Evolutionary conservation across 2,797 vertebrate species (phyloP), one percentile per base, ranked within the genome.

Genomic region (Melanitta fusca): DNA sequence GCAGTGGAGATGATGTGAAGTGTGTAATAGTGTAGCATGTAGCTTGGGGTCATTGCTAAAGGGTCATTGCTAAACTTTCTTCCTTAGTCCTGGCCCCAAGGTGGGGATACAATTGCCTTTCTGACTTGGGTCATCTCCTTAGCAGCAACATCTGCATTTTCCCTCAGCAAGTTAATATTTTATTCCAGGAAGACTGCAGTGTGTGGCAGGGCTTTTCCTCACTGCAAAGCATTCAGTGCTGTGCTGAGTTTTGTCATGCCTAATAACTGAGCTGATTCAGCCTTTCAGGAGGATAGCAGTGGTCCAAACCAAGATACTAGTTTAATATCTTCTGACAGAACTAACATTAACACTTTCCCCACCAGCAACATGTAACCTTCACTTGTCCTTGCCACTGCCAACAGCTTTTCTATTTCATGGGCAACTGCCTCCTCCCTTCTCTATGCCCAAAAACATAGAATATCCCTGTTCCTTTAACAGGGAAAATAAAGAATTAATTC

Each of bases 261-360:
- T 72, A 65, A 87, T 51, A 86, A 80, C 8, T 75, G 86, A 95
- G 72, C 60, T 86, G 62, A 78, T 91, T 82, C 0, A 2, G 28
- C 43, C 73, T 93, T 89, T 93, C 88, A 87, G 54, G 78, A 78
- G 64, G 69, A 72, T 69, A 83, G 57, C 7, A 4, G 41, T 69
- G 39, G 36, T 78, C 78, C 82, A 30, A 92, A 96, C 27, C 11
- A 65, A 53, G 47, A 57, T 92, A 88, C 79, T 85, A 38, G 16
- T 92, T 92, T 88, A 89, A 94, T 82, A 89, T 62, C 65, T 91
- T 84, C 28, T 66, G 89, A 89, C 36, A 86, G 47, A 86, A 41
- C 45, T 78, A 58, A 91, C 61, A 49, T 85, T 83, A 95, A 82
- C 69, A 38, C 84, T 95, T 92, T 91, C 88, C 82, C 91, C 1